Base-by-base conservation (phyloP, 2,113 vertebrate species). In the Eptesicus fuscus region DNA sequence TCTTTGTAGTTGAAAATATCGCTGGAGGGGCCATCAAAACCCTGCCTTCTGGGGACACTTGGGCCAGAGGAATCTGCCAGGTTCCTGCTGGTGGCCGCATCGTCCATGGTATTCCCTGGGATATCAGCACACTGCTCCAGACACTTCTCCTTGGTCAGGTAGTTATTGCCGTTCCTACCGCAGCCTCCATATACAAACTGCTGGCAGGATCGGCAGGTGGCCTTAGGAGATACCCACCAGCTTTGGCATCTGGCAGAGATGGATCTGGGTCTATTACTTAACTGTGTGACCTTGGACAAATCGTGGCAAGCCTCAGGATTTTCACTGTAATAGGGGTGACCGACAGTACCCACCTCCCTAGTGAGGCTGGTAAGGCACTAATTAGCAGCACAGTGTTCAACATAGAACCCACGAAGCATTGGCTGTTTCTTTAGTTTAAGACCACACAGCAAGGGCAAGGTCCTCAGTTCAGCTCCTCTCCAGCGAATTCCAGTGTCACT, bases 1-100 rank as follows among this genome's bases (percentile, higher is more conserved):
- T 98, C 98, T 95, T 96, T 91, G n/a, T 91, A 97, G 83, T 35
- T 87, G 85, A 97, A 96, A 80, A n/a, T 35, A 53, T 96, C 88
- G 0, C 12, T 4, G 13, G 78, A 44, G 4, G 71, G 44, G 35
- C 76, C 95, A 40, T 87, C 90, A 30, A 90, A 61, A 22, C 88
- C 53, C 88, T 95, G 93, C 44, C 40, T 84, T 56, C 69, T 88
- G 93, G 94, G 86, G 77, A 22, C 97, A 5, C 73, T 9, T 0
- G 44, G 44, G 74, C 32, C 74, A 2, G 74, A 77, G 74, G 30
- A 11, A 22, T 22, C 74, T 20, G 74, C 30, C 1, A 16, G 16
- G 6, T 4, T 51, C 44, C 47, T 22, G 47, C 30, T 5, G 74
- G 47, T 20, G 28, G 28, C 44, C 17, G 9, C 42, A 25, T 20